Evolutionary conservation across 2,888 invertebrate species (phyloP).

Genomic region (Synanthedon formicaeformis): DNA sequence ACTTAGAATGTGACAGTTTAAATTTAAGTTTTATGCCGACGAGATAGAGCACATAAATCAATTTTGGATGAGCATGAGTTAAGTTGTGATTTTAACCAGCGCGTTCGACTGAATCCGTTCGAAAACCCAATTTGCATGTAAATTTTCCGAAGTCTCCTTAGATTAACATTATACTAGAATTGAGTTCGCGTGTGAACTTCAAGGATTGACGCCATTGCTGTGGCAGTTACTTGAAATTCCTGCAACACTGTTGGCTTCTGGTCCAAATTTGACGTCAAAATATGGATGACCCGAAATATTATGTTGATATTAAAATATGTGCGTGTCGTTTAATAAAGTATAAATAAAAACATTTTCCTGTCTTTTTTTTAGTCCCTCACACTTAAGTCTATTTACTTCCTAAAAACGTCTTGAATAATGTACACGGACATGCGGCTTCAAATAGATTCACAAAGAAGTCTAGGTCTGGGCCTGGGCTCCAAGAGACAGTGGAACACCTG

Average conservation of each 20-base stretch:
- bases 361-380: no score
- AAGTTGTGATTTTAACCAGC: background rate
- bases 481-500: no score
- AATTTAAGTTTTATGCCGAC: background rate
- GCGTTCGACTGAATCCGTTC: slow-evolving; percentile 49
- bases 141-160: slow-evolving; percentile 54
- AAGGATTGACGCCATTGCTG: background rate
- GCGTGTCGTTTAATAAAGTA: no score
- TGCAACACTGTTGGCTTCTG: background rate
- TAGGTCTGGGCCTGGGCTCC: no score
- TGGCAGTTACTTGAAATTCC: background rate
- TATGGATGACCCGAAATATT: no score
- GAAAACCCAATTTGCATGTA: slow-evolving; percentile 63
- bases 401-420: no score
- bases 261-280: no score
- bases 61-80: background rate
- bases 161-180: slow-evolving; percentile 48
- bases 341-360: no score
- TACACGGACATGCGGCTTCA: no score
- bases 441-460: no score
- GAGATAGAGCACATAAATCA: background rate
- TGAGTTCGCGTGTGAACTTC: background rate
- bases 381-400: no score
- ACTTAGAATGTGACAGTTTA: background rate
- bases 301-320: no score